phyloP scores from a whole-genome alignment of 2,888 invertebrate species.

The Notodonta dromedarius region DNA sequence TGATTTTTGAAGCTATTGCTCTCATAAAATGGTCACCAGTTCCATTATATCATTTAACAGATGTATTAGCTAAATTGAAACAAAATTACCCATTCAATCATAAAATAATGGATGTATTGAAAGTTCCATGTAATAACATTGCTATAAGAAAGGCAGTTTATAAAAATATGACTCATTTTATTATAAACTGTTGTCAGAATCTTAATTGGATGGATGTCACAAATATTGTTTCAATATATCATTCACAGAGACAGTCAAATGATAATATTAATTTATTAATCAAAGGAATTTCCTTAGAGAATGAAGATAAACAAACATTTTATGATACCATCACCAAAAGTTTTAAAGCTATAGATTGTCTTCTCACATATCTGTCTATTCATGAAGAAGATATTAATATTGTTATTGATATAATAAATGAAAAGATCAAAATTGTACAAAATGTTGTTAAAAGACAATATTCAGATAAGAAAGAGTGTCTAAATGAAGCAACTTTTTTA shows the following conservation, averaged over 20 bases:
- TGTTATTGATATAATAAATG: conserved; percentile 47
- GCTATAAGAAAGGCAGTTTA: conserved; percentile 62
- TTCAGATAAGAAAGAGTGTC: conserved; percentile 56
- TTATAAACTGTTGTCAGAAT: conserved; percentile 52
- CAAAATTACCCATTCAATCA: conserved; percentile 23
- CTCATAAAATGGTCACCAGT: conserved; percentile 69
- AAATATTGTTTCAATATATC: conserved; percentile 49
- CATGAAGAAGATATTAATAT: conserved; percentile 44
- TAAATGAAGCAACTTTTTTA: conserved; percentile 57
- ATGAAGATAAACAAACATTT: conserved; percentile 43
- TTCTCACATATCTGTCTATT: conserved; percentile 52
- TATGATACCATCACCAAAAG: conserved; percentile 43
- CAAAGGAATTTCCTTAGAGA: conserved; percentile 33
- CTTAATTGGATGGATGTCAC: conserved; percentile 55
- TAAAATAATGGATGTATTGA: conserved; percentile 53
- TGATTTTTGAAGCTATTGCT: conserved; percentile 58
- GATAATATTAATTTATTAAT: conserved; percentile 44
- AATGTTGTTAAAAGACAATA: conserved; percentile 60
- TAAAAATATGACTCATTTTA: conserved; percentile 56
- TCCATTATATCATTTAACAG: conserved; percentile 63
- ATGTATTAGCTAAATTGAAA: conserved; percentile 47
- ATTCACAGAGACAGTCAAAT: conserved; percentile 26
- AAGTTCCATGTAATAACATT: conserved; percentile 68
- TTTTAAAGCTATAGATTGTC: conserved; percentile 52
- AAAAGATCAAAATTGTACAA: conserved; percentile 51